These are phyloP conservation scores for Corythornis madagascariensis DNA, from an alignment of 2,113 vertebrate genomes.

Conservation along the genomic window DNA sequence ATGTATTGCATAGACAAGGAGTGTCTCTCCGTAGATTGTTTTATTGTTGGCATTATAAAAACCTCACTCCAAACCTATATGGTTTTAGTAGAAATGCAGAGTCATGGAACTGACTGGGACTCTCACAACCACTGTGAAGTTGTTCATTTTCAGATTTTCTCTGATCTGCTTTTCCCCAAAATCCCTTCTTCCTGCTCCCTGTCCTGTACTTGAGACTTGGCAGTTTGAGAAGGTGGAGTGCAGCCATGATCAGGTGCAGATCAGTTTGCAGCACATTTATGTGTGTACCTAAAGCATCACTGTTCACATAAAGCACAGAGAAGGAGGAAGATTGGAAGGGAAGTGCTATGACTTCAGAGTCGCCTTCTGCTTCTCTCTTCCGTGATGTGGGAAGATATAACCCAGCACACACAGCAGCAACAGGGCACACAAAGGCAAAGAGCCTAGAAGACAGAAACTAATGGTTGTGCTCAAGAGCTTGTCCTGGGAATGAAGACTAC, in stretches of 20 bases:
- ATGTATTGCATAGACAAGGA: background rate
- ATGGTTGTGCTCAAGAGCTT: background rate
- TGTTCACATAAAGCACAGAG: background rate
- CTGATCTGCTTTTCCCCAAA: background rate
- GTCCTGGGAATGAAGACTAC: background rate
- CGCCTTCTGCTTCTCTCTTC: background rate
- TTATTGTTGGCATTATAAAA: background rate
- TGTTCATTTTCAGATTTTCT: background rate
- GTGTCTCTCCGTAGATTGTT: background rate
- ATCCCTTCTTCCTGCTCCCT: background rate
- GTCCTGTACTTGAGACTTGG: background rate
- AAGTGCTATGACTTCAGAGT: background rate
- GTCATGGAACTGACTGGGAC: background rate
- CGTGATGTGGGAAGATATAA: background rate
- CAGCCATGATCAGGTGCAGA: background rate
- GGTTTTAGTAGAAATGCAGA: background rate
- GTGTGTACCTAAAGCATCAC: background rate
- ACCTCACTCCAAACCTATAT: background rate
- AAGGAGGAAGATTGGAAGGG: background rate
- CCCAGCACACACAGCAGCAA: background rate
- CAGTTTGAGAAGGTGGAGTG: background rate
- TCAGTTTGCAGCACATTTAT: background rate
- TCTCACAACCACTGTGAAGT: background rate
- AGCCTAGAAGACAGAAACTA: background rate
- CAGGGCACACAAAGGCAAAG: background rate